Percentiles rank a stretch among this genome's conserved stretches.
Evolutionary conservation across 2,113 vertebrate species (phyloP).

Genomic region (Xenopus laevis): DNA sequence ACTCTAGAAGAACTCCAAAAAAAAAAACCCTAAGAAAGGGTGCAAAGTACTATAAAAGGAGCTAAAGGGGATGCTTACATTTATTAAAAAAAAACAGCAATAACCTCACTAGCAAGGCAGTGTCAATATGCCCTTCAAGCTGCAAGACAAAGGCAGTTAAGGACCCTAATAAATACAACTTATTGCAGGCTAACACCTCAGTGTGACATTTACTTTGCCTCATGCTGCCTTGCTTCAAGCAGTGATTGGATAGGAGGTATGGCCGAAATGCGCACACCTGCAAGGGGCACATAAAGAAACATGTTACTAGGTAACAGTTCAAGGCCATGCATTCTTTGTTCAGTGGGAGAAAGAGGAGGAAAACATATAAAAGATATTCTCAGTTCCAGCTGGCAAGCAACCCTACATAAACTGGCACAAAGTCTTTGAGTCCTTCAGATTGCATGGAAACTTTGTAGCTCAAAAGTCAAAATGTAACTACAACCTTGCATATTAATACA

Average conservation of each 20-base stretch:
- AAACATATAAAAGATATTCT: not conserved
- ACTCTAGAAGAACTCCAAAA: not conserved
- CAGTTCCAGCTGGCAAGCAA: not conserved
- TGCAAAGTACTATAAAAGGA: constrained; percentile 9
- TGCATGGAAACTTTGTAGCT: no score
- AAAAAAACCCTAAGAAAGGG: not conserved
- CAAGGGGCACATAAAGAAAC: constrained; percentile 14
- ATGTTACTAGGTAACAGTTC: constrained; percentile 1
- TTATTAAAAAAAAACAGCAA: constrained; percentile 39
- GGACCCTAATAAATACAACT: constrained; percentile 34
- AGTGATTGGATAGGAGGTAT: constrained; percentile 17
- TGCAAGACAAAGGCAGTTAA: constrained; percentile 39
- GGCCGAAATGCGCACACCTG: constrained; percentile 31
- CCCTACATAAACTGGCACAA: constrained; percentile 9
- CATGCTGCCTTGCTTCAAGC: constrained; percentile 1
- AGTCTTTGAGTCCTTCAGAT: not conserved
- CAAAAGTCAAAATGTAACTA: no score
- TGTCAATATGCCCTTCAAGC: constrained; percentile 26
- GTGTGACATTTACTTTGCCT: constrained; percentile 28
- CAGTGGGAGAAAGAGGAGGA: not conserved
- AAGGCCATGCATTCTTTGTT: not conserved
- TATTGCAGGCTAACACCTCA: constrained; percentile 36
- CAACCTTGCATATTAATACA: no score
- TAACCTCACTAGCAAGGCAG: constrained; percentile 35
- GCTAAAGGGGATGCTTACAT: constrained; percentile 11